phyloP scores from a whole-genome alignment of 2,888 invertebrate genomes.

The Margaritifera margaritifera region DNA sequence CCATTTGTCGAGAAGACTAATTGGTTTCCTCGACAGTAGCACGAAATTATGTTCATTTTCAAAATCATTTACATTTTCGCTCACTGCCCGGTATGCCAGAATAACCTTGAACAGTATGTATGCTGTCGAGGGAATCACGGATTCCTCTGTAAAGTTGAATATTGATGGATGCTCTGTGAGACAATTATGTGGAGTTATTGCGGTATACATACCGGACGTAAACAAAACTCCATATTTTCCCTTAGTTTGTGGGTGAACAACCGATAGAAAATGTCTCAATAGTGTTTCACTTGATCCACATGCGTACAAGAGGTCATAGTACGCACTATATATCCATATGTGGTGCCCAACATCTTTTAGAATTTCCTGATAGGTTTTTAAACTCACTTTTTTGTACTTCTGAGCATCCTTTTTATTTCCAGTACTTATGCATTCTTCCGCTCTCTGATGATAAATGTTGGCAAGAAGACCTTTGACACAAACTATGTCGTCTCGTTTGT shows the following conservation, averaged over 20 bases:
- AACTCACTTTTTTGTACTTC: no score
- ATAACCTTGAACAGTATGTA: conserved; percentile 8
- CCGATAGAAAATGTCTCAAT: conserved; percentile 6
- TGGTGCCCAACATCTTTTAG: not conserved
- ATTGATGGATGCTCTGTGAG: conserved; percentile 4
- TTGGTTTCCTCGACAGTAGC: no score
- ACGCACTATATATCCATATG: conserved; percentile 9
- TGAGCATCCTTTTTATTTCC: not conserved
- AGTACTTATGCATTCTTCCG: not conserved
- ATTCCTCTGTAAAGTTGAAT: not conserved
- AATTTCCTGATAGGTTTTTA: no score
- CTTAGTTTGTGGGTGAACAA: not conserved
- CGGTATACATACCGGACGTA: conserved; percentile 6
- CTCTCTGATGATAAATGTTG: conserved; percentile 8
- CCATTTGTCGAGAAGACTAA: no score
- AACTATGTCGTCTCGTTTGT: not conserved
- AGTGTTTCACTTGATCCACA: not conserved
- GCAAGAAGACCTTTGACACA: conserved; percentile 9
- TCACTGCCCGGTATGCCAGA: no score
- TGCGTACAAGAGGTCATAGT: conserved; percentile 9
- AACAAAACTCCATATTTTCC: not conserved
- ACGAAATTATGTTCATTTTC: no score
- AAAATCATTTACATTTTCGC: no score
- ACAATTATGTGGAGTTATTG: conserved; percentile 1
- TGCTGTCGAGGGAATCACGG: conserved; percentile 5